These are phyloP conservation scores for Blomia tropicalis DNA, from an alignment of 2,888 invertebrate species.

Conservation along the genomic window DNA sequence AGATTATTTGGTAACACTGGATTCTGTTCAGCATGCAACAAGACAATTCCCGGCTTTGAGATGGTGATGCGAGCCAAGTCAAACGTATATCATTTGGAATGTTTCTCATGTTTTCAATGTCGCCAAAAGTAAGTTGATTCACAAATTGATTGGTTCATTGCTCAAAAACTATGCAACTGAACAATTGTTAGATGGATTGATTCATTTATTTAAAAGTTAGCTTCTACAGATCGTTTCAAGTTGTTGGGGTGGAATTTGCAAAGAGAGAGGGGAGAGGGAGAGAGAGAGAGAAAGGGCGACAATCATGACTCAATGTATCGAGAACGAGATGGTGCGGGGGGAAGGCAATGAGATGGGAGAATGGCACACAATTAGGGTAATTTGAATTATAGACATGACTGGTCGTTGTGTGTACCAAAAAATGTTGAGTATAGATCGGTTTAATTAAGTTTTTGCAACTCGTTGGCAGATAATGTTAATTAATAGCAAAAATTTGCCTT, in stretches of 20 bases:
- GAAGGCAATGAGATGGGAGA: too few species aligned
- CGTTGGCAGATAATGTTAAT: constrained; percentile 7
- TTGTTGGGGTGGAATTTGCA: not conserved
- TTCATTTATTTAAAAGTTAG: not conserved
- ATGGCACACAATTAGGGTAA: not conserved
- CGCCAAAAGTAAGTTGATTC: constrained; percentile 1
- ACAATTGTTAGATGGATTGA: not conserved
- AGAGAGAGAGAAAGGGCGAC: too few species aligned
- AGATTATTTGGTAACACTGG: constrained; percentile 31
- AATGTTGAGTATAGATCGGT: too few species aligned
- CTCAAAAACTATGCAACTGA: too few species aligned
- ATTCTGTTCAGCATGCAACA: constrained; percentile 67
- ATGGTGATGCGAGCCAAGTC: constrained; percentile 69
- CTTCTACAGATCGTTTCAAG: not conserved
- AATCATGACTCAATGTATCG: too few species aligned
- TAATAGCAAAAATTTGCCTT: constrained; percentile 11
- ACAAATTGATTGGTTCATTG: not conserved
- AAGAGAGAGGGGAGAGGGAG: too few species aligned
- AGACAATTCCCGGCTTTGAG: constrained; percentile 82
- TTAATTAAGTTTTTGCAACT: constrained; percentile 8
- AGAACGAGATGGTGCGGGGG: too few species aligned
- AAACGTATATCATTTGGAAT: constrained; percentile 13
- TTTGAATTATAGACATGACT: not conserved
- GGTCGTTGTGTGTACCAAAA: too few species aligned
- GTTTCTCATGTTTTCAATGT: constrained; percentile 14